These are phyloP conservation scores for Gadus macrocephalus DNA, from an alignment of 2,113 vertebrate genomes.

Conservation along the genomic window DNA sequence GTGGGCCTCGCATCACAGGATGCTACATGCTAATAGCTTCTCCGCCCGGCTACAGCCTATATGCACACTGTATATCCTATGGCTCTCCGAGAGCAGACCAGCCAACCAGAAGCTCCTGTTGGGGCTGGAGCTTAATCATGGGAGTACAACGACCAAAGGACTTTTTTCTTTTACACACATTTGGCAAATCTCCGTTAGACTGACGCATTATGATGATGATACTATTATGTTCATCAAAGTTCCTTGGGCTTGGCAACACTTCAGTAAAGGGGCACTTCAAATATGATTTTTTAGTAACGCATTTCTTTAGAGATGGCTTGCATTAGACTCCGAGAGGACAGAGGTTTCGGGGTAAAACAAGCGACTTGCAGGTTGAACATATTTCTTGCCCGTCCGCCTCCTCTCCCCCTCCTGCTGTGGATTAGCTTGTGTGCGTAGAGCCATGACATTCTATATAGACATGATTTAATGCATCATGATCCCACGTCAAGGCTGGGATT, in stretches of 20 bases:
- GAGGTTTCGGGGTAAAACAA: too few relatives aligned
- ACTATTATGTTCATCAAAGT: conserved; percentile 25
- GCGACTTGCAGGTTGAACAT: background rate
- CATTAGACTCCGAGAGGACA: too few relatives aligned
- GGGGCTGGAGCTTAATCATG: conserved; percentile 50
- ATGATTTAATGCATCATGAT: conserved; percentile 49
- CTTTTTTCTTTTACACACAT: background rate
- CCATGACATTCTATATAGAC: conserved; percentile 25
- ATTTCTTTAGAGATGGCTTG: too few relatives aligned
- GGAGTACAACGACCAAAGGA: background rate
- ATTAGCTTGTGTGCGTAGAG: conserved; percentile 31
- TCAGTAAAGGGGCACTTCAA: background rate
- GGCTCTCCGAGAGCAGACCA: conserved; percentile 21
- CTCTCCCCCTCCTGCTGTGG: conserved; percentile 5
- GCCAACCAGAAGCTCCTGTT: conserved; percentile 20
- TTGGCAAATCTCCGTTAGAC: background rate
- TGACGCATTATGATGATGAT: conserved; percentile 1
- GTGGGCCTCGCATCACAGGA: conserved; percentile 63
- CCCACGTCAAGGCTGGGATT: conserved; percentile 41
- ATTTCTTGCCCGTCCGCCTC: background rate
- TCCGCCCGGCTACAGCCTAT: conserved; percentile 37
- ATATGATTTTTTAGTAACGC: too few relatives aligned
- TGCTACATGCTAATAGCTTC: conserved; percentile 59
- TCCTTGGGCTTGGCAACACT: conserved; percentile 9
- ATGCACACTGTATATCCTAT: conserved; percentile 32